Conservation (phyloP, 2,113 vertebrate species). For the Oceanites oceanicus region DNA sequence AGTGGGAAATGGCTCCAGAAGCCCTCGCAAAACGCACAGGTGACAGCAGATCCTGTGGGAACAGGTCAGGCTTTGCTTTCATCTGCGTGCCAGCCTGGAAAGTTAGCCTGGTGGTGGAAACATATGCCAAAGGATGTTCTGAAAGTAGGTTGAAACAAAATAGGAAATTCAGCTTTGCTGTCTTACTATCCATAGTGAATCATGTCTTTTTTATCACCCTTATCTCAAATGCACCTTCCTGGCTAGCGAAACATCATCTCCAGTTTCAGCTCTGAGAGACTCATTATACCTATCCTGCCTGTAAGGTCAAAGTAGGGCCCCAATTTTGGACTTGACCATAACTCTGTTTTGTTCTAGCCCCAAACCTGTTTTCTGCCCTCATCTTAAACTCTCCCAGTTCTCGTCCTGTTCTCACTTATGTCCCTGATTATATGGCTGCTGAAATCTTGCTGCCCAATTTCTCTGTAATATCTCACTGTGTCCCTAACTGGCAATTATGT, state of each 20-base stretch:
- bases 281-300: not conserved
- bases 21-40: not conserved
- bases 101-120: not conserved
- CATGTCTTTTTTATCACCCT: not conserved
- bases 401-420: not conserved
- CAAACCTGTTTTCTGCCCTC: not conserved
- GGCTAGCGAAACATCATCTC: not conserved
- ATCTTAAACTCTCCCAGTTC: not conserved
- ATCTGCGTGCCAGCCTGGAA: not conserved
- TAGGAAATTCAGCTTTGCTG: not conserved
- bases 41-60: not conserved
- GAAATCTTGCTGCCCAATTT: not conserved
- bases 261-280: not conserved
- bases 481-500: not conserved
- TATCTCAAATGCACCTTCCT: not conserved
- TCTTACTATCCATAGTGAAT: not conserved
- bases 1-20: not conserved
- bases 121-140: not conserved
- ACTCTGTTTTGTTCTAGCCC: not conserved
- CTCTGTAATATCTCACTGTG: not conserved
- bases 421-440: not conserved
- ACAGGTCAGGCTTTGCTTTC: not conserved
- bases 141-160: not conserved
- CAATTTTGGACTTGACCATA: not conserved
- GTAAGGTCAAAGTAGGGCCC: not conserved